Base-by-base conservation (phyloP, 2,797 vertebrate genomes). In the Epinephelus awoara region DNA sequence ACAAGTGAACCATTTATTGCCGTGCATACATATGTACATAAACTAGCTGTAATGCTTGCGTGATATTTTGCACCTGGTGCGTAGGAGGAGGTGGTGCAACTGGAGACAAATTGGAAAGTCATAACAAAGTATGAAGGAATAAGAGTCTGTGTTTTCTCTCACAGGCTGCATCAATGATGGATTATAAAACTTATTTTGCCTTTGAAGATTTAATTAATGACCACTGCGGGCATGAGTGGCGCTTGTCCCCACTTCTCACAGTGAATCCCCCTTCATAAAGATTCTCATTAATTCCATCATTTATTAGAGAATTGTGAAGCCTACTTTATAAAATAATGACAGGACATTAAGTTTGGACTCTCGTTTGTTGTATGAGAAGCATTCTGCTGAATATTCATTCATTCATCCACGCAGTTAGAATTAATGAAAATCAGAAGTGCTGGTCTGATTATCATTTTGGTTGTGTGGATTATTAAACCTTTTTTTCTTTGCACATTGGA, bases 181-280 rank as follows among this genome's bases (percentile, higher is more conserved):
- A 61, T 63, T 75, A 73, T 14, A 19, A 80, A 78, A 55, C 29
- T 3, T 42, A 51, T 57, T 68, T 67, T 47, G 19, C 67, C 44
- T 67, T 68, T 69, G 74, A 83, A 64, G 40, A 70, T 65, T 50
- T 56, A 67, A 76, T 84, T 67, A 77, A 49, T 64, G 44, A 10
- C 29, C 55, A 27, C 11, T 11, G 21, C 27, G 49, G 25, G 47
- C n/a, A 47, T 3, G 27, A 61, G 19, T 51, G 63, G 70, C 27
- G 46, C 34, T 34, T 11, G 0, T 67, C 14, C 19, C 9, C 9
- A 2, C 51, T 76, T 47, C 51, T 54, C 49, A 62, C 57, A 27
- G 13, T 65, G n/a, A 66, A 40, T 29, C 50, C 25, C 27, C 7
- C 15, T 23, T 19, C 25, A 47, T 64, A 40, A 10, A 55, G n/a